Conservation (phyloP, 2,113 vertebrate species). For the Thinocorus orbignyianus region DNA sequence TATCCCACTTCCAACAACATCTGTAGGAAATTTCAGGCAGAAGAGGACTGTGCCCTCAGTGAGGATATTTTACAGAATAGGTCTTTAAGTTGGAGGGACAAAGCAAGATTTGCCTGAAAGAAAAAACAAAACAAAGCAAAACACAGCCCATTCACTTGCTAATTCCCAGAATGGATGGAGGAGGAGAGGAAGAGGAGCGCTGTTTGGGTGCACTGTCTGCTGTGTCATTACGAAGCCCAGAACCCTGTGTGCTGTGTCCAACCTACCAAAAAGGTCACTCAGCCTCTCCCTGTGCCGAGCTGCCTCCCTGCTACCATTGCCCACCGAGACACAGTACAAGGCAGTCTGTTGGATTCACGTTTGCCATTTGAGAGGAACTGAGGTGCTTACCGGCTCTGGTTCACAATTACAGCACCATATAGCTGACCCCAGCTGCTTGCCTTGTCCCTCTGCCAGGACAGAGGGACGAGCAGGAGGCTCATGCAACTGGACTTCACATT, state of each 20-base stretch:
- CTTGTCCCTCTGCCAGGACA: neutral
- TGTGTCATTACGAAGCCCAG: neutral
- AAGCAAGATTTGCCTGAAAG: neutral
- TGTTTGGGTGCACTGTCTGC: neutral
- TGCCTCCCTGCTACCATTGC: rapidly evolving
- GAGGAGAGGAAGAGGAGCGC: neutral
- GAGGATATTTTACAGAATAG: neutral
- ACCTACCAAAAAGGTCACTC: neutral
- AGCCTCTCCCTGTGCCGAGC: neutral
- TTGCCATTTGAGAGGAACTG: neutral
- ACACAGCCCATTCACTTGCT: neutral
- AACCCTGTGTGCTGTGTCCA: rapidly evolving
- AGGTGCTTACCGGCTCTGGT: neutral
- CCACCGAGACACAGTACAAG: rapidly evolving
- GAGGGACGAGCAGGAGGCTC: neutral
- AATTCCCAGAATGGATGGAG: neutral
- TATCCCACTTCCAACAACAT: neutral
- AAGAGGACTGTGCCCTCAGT: neutral
- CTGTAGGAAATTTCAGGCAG: neutral
- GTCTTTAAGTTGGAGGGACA: neutral
- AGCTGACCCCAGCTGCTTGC: neutral
- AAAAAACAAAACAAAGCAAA: neutral
- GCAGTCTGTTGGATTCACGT: neutral
- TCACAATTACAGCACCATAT: neutral
- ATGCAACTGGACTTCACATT: neutral